Base-by-base conservation (phyloP, 1,140 invertebrate genomes). In the Rhizoglyphus robini region DNA sequence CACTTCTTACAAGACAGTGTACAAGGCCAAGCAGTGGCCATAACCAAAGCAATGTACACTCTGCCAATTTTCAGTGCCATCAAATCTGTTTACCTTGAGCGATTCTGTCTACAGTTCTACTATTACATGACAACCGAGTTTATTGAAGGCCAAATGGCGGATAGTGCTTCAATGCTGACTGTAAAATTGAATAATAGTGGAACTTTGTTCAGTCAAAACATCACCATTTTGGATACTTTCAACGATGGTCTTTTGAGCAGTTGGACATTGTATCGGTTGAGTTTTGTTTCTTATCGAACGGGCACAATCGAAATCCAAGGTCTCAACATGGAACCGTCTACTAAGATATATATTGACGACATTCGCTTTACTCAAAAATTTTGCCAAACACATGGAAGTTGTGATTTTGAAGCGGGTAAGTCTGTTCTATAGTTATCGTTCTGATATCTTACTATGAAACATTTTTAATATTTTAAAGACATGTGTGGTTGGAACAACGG, bases 401-500 rank as follows among this genome's bases (percentile, higher is more conserved):
- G 71, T 36, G 71, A 71, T 51, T 71, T 71, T 57, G 67, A 70
- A 11, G 31, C 8, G 8, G 36, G 36, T 41, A 41, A 41, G 36
- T 41, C 18, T 41, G 8, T 11, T 41, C 8, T 18, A 41, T 41
- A 11, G 8, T 41, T 8, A 11, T 41, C 8, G 8, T 11, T 41
- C 8, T 41, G 36, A 41, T 41, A 11, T 41, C 36, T 11, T 11
- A 41, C 18, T 41, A 41, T 41, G 8, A 41, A 41, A 41, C 18
- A 41, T 41, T 41, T 41, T 41, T 11, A 41, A 11, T 41, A 11
- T 11, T 41, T 41, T 41, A 41, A 63, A 2, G 67, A 65, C 25
- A 67, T 67, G 65, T 72, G 70, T 23, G 69, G 70, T 25, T 65
- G 70, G 38, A 62, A 54, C 0, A 71, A 71, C 48, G 15, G 11